These are phyloP conservation scores for Dermochelys coriacea DNA, from an alignment of 2,797 vertebrate genomes.

Conservation along the genomic window DNA sequence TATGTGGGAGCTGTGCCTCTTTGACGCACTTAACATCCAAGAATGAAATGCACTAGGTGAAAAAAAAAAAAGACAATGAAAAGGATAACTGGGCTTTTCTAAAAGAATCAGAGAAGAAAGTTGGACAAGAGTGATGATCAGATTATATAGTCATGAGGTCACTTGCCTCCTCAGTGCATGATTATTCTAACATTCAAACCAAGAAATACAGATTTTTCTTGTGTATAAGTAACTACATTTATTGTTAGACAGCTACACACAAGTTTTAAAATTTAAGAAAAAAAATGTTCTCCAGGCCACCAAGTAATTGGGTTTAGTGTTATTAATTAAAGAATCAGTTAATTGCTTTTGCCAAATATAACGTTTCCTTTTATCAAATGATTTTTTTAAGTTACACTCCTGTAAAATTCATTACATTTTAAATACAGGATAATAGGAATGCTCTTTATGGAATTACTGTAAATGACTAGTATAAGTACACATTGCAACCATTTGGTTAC, in stretches of 20 bases:
- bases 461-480: conserved; percentile 75
- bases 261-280: background rate
- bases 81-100: background rate
- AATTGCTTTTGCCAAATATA: background rate
- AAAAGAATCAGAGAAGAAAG: background rate
- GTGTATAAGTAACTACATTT: background rate
- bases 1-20: background rate
- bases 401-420: conserved; percentile 64
- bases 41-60: background rate
- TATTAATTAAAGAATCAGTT: background rate
- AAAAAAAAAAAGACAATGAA: background rate
- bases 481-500: conserved; percentile 35
- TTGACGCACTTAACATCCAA: background rate
- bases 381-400: background rate
- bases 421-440: conserved; percentile 60
- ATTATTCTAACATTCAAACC: background rate
- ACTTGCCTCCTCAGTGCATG: background rate
- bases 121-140: background rate
- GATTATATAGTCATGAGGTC: background rate
- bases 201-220: background rate
- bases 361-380: background rate
- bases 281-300: background rate
- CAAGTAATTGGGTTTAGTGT: background rate
- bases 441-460: conserved; percentile 67
- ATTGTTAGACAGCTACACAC: background rate